phyloP scores from a whole-genome alignment of 2,888 invertebrate genomes.

The Euplagia quadripunctaria region DNA sequence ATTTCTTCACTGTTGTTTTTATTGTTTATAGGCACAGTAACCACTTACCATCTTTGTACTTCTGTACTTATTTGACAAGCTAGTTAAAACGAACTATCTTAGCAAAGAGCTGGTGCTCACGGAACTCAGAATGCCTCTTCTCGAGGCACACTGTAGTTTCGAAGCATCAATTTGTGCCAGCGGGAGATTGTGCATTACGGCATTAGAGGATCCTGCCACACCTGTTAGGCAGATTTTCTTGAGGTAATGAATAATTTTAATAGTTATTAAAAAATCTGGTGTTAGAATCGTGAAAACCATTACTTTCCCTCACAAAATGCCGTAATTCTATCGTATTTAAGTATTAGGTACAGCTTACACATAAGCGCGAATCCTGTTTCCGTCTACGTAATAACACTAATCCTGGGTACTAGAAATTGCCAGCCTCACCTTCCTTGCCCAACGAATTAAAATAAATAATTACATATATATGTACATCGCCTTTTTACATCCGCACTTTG shows the following conservation, averaged over 20 bases:
- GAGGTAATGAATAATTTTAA: not conserved
- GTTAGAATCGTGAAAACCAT: conserved; percentile 18
- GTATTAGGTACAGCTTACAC: conserved; percentile 44
- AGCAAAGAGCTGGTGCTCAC: not conserved
- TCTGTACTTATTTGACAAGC: not conserved
- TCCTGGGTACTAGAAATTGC: conserved; percentile 48
- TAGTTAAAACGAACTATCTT: not conserved
- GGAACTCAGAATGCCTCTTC: too few species aligned
- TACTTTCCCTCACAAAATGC: conserved; percentile 32
- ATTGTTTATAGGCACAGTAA: too few species aligned
- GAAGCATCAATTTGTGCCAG: too few species aligned
- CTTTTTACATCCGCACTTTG: conserved; percentile 64
- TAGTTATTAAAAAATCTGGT: not conserved
- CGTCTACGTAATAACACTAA: conserved; percentile 53
- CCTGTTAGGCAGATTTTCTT: not conserved
- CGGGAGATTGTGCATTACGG: too few species aligned
- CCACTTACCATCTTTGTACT: too few species aligned
- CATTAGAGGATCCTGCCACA: not conserved
- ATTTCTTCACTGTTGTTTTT: too few species aligned
- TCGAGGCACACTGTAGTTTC: too few species aligned
- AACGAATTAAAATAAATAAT: conserved; percentile 61
- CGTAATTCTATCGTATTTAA: conserved; percentile 33
- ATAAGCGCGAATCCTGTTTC: conserved; percentile 49
- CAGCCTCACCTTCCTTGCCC: conserved; percentile 34
- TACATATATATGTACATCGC: conserved; percentile 60